Evolutionary conservation across 2,797 vertebrate genomes (phyloP).

Genomic region (Pangasius djambal): DNA sequence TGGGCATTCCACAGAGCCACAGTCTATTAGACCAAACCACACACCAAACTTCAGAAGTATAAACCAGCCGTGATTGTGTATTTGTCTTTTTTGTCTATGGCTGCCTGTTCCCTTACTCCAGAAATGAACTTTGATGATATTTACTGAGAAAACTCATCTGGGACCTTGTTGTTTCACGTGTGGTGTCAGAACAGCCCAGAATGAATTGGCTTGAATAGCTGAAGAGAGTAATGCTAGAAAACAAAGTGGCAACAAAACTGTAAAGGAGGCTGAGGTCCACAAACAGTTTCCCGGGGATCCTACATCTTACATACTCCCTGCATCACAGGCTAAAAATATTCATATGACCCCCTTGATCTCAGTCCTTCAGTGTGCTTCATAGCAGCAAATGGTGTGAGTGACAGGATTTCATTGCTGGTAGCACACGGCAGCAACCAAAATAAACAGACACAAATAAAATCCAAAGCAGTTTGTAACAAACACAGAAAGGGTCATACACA

Average conservation of each 20-base stretch:
- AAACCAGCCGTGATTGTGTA: background rate
- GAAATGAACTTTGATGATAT: background rate
- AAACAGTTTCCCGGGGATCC: background rate
- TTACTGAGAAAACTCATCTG: background rate
- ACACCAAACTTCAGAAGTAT: background rate
- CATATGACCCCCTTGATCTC: no score
- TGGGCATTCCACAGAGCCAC: background rate
- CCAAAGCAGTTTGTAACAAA: background rate
- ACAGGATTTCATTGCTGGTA: no score
- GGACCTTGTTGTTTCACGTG: background rate
- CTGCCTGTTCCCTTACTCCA: background rate
- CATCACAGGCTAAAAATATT: conserved; percentile 7
- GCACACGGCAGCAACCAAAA: no score
- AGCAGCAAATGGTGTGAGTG: background rate
- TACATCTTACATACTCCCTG: background rate
- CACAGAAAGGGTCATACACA: background rate
- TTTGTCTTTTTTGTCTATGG: background rate
- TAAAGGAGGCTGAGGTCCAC: background rate
- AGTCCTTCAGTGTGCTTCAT: background rate
- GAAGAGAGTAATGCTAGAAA: background rate
- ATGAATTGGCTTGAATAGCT: background rate
- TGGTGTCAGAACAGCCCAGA: background rate
- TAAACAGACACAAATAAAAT: background rate
- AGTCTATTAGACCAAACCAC: background rate
- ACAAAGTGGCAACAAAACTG: background rate